A percentile compares a stretch with the other conserved stretches of the same genome.
Evolutionary conservation across 2,888 invertebrate species (phyloP).

Genomic region (Drosophila borborema): DNA sequence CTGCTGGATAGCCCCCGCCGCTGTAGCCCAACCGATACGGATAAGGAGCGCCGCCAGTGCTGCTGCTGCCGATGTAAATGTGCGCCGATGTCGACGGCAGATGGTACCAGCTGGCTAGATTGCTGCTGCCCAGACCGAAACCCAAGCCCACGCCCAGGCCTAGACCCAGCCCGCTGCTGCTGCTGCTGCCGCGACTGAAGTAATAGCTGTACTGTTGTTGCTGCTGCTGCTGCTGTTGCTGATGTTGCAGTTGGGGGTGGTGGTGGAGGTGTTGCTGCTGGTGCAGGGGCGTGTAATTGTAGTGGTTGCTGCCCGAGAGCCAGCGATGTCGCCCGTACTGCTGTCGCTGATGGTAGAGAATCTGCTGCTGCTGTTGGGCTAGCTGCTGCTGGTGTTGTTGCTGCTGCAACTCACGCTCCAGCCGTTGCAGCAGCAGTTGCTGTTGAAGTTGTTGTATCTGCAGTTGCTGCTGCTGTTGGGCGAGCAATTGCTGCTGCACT

Average conservation of each 20-base stretch:
- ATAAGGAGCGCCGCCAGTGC: conserved; percentile 66
- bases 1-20: conserved; percentile 72
- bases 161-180: conserved; percentile 67
- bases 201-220: conserved; percentile 75
- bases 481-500: conserved; percentile 75
- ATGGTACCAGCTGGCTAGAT: conserved; percentile 70
- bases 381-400: conserved; percentile 63
- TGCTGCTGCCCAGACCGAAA: conserved; percentile 77
- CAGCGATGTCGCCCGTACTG: conserved; percentile 70
- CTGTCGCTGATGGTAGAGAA: conserved; percentile 67
- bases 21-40: conserved; percentile 63
- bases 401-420: conserved; percentile 75
- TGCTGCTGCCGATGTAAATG: conserved; percentile 77
- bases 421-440: conserved; percentile 75
- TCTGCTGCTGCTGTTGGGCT: conserved; percentile 63
- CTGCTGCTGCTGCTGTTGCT: conserved; percentile 48
- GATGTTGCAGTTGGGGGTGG: conserved; percentile 42
- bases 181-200: conserved; percentile 74
- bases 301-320: conserved; percentile 51
- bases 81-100: conserved; percentile 80
- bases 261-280: conserved; percentile 47
- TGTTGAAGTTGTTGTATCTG: conserved; percentile 77
- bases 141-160: conserved; percentile 70
- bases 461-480: conserved; percentile 80
- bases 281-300: conserved; percentile 43